These are phyloP conservation scores for Xyliphius kryptos DNA, from an alignment of 2,113 vertebrate species.

Conservation along the genomic window DNA sequence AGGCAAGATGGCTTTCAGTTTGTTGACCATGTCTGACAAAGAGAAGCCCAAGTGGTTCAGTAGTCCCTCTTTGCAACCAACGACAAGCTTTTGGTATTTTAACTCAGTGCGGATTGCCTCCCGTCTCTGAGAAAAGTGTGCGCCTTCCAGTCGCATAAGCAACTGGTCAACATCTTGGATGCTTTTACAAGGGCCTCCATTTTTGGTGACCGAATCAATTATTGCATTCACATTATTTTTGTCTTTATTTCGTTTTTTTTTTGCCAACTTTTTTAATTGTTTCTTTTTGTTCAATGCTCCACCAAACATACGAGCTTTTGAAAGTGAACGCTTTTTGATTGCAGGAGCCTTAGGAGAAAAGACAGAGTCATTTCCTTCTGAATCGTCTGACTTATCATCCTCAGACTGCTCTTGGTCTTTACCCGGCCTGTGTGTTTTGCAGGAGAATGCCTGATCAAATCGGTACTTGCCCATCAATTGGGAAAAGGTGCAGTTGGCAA, in stretches of 20 bases:
- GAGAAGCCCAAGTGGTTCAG: slow-evolving; percentile 36
- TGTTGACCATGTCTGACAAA: slow-evolving; percentile 45
- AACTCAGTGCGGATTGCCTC: slow-evolving; percentile 60
- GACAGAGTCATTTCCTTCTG: not conserved
- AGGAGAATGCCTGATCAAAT: slow-evolving; percentile 27
- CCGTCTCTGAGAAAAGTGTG: slow-evolving; percentile 42
- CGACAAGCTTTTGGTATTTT: slow-evolving; percentile 58
- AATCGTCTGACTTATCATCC: not conserved
- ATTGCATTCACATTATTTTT: slow-evolving; percentile 50
- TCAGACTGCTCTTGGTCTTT: not conserved
- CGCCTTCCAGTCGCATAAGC: slow-evolving; percentile 51
- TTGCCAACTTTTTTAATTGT: not conserved
- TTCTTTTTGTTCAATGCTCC: slow-evolving; percentile 8
- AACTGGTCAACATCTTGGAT: slow-evolving; percentile 61
- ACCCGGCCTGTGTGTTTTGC: slow-evolving; percentile 34
- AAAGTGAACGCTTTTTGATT: not conserved
- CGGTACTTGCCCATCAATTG: slow-evolving; percentile 63
- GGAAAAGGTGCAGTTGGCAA: slow-evolving; percentile 57
- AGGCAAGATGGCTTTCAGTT: slow-evolving; percentile 59
- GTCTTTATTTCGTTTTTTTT: slow-evolving; percentile 12
- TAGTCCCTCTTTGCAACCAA: slow-evolving; percentile 50
- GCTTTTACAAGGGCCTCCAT: slow-evolving; percentile 61
- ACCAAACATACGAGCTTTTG: slow-evolving; percentile 2
- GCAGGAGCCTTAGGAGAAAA: not conserved
- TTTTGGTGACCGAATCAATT: slow-evolving; percentile 43